These are phyloP conservation scores for Chrysina gloriosa DNA, from an alignment of 2,888 invertebrate genomes.

Conservation along the genomic window DNA sequence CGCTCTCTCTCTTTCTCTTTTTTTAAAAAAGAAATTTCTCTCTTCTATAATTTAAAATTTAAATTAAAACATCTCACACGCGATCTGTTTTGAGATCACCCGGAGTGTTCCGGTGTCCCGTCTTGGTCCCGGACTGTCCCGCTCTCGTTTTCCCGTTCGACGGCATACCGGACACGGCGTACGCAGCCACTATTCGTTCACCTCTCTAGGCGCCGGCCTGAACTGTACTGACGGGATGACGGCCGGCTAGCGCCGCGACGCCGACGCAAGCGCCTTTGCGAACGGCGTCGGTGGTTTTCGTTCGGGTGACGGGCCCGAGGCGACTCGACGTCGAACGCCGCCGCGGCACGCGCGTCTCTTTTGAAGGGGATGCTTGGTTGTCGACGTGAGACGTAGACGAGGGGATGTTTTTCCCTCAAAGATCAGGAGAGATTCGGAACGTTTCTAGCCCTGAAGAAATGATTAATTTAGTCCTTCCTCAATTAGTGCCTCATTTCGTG, in stretches of 20 bases:
- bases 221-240: slow-evolving; percentile 60
- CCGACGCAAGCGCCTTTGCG: slow-evolving; percentile 41
- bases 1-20: too few species aligned
- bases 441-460: too few species aligned
- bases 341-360: background rate
- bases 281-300: slow-evolving; percentile 15
- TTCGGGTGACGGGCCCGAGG: background rate
- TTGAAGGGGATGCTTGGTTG: background rate
- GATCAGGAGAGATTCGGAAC: too few species aligned
- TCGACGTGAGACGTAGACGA: background rate
- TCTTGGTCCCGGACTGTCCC: slow-evolving; percentile 44
- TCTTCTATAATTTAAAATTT: too few species aligned
- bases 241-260: slow-evolving; percentile 47
- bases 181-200: slow-evolving; percentile 56
- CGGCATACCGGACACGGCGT: slow-evolving; percentile 52
- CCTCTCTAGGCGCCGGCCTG: slow-evolving; percentile 56
- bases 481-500: too few species aligned
- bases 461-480: too few species aligned
- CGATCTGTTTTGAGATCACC: slow-evolving; percentile 19
- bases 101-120: slow-evolving; percentile 33
- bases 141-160: slow-evolving; percentile 49
- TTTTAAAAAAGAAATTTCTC: too few species aligned
- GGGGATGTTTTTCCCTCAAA: too few species aligned
- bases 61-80: too few species aligned
- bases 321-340: background rate